Base-by-base conservation (phyloP, 2,888 invertebrate genomes). In the Drosophila incognita region DNA sequence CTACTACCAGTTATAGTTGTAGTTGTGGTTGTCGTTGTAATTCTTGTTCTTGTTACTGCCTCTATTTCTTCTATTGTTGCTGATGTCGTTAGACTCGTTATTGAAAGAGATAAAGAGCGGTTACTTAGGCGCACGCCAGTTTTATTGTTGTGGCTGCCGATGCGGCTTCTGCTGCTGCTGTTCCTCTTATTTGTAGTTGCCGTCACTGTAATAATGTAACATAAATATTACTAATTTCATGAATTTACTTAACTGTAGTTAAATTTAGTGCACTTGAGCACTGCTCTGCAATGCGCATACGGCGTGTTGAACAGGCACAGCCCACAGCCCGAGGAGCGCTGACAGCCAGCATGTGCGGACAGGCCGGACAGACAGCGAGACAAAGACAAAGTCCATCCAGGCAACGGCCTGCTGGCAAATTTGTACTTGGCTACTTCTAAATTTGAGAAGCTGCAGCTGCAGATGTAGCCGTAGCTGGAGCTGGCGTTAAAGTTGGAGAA, bases 151-250 rank as follows among this genome's bases (percentile, higher is more conserved):
- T 65, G 73, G 61, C 62, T 58, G 52, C 21, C 58, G 40, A 42
- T 68, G 68, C 54, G 36, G 54, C 54, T 54, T 27, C 49, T 51
- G 58, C 21, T 58, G 40, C 10, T 65, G 60, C 40, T 63, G 63
- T 29, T 62, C 49, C 78, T 76, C 72, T 69, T 66, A 83, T 83
- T 83, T 83, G 87, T 74, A 63, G 85, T 68, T 67, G 82, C 85
- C 87, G 87, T 77, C 87, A 69, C 82, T 81, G 77, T 82, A 77
- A 74, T 85, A 85, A 85, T 87, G 88, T 74, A 65, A 64, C 86
- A 86, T 90, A 89, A 87, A 89, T 87, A 89, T 90, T 74, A 90
- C 87, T 89, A 87, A 90, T 90, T 90, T 90, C 82, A 73, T 76
- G 75, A 69, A 90, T 87, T 90, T 87, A 89, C 87, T 90, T 87